Percentiles rank a stretch among this genome's conserved stretches.
phyloP scores from a whole-genome alignment of 2,797 vertebrate genomes.

The Rhabdophis nuchalis region DNA sequence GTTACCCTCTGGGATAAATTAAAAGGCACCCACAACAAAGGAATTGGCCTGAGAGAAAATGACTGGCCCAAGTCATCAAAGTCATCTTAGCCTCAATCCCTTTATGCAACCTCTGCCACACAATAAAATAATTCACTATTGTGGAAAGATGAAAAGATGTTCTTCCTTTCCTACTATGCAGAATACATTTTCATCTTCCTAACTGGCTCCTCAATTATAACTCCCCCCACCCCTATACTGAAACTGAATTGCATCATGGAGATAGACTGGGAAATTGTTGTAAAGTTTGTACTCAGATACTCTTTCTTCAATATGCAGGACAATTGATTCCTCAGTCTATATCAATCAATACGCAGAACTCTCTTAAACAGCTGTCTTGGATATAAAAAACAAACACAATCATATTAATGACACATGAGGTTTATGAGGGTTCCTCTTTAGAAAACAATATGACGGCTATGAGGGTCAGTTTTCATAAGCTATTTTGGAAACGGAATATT shows the following conservation, averaged over 20 bases:
- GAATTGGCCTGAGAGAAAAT: not conserved
- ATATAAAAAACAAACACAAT: not conserved
- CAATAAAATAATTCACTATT: not conserved
- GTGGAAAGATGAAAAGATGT: not conserved
- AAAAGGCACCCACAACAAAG: too few species aligned
- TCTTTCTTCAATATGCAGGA: not conserved
- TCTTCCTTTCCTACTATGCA: not conserved
- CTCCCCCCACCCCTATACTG: not conserved
- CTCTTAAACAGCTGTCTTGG: slow-evolving; percentile 4
- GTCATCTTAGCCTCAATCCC: not conserved
- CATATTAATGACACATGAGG: not conserved
- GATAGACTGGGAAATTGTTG: not conserved
- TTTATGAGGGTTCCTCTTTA: not conserved
- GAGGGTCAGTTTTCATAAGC: not conserved
- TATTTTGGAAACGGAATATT: not conserved
- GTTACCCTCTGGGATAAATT: too few species aligned
- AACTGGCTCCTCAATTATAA: not conserved
- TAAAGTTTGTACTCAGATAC: not conserved
- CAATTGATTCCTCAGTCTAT: not conserved
- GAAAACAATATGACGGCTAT: not conserved
- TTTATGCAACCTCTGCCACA: not conserved
- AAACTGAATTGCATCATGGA: slow-evolving; percentile 7
- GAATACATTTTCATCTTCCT: not conserved
- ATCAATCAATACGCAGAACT: not conserved
- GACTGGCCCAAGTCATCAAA: not conserved